Evolutionary conservation across 2,113 vertebrate genomes (phyloP).

Genomic region (Megaptera novaeangliae): DNA sequence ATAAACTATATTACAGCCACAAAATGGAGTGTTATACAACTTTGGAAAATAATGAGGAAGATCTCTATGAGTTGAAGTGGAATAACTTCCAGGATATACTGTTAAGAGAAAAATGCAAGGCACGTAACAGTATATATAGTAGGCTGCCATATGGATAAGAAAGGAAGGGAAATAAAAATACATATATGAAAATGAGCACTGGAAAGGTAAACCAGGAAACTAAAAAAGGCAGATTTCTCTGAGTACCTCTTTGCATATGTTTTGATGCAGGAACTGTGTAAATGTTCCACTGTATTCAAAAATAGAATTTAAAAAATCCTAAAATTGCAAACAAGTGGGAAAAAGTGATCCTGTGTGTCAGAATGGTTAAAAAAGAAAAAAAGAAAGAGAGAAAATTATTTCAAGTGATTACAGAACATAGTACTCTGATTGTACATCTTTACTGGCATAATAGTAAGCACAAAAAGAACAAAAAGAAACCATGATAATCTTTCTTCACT

Average conservation of each 20-base stretch:
- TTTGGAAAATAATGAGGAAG: background rate
- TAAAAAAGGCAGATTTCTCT: background rate
- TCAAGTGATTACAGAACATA: background rate
- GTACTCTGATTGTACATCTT: background rate
- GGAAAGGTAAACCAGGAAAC: background rate
- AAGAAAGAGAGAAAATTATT: background rate
- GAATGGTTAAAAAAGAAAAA: background rate
- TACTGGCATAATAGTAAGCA: background rate
- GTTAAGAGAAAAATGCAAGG: background rate
- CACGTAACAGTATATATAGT: background rate
- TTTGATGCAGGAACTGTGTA: background rate
- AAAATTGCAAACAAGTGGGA: background rate
- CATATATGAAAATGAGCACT: background rate
- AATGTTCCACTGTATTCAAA: conserved; percentile 14
- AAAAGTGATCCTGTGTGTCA: background rate
- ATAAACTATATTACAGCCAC: background rate
- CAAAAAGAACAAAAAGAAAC: background rate
- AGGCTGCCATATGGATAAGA: background rate
- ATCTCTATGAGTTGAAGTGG: background rate
- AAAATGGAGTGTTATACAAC: background rate
- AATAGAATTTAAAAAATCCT: background rate
- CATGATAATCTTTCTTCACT: background rate
- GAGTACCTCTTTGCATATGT: background rate
- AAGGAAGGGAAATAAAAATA: background rate
- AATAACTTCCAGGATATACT: background rate